Percentiles rank a stretch among this genome's conserved stretches.
Conservation (phyloP, 2,888 invertebrate species). For the Mellilla xanthometata region DNA sequence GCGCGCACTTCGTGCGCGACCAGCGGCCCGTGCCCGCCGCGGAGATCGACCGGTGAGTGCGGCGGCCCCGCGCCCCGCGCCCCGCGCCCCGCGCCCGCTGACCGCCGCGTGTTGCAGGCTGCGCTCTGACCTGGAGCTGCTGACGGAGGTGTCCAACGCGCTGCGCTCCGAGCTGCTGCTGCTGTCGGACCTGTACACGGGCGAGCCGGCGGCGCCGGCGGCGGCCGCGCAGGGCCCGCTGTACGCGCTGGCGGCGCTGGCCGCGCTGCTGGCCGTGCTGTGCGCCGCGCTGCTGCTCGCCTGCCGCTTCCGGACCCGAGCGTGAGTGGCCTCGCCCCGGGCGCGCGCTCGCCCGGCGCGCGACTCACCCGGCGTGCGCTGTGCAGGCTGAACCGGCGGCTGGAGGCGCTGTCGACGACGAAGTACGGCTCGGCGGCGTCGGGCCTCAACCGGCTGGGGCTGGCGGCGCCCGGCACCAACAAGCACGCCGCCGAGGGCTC, state of each 20-base stretch:
- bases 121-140: conserved; percentile 68
- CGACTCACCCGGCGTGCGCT: too few relatives aligned
- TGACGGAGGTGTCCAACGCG: conserved; percentile 60
- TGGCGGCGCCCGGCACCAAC: conserved; percentile 86
- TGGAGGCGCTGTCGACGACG: conserved; percentile 84
- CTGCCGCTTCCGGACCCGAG: conserved; percentile 80
- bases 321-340: too few relatives aligned
- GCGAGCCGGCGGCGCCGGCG: conserved; percentile 42
- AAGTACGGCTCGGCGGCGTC: conserved; percentile 86
- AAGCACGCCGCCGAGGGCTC: conserved; percentile 87
- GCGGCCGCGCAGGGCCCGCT: conserved; percentile 63
- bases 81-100: too few relatives aligned
- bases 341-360: too few relatives aligned
- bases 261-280: conserved; percentile 75
- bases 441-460: conserved; percentile 78
- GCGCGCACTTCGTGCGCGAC: conserved; percentile 82
- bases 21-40: conserved; percentile 74
- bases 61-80: not conserved
- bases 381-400: conserved; percentile 80
- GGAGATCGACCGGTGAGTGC: conserved; percentile 76
- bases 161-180: conserved; percentile 57
- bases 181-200: conserved; percentile 73
- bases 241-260: conserved; percentile 79
- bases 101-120: conserved; percentile 43
- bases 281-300: conserved; percentile 70